Percentiles rank a stretch among this genome's conserved stretches.
Conservation (phyloP, 2,113 vertebrate species). For the Lasiurus borealis region DNA sequence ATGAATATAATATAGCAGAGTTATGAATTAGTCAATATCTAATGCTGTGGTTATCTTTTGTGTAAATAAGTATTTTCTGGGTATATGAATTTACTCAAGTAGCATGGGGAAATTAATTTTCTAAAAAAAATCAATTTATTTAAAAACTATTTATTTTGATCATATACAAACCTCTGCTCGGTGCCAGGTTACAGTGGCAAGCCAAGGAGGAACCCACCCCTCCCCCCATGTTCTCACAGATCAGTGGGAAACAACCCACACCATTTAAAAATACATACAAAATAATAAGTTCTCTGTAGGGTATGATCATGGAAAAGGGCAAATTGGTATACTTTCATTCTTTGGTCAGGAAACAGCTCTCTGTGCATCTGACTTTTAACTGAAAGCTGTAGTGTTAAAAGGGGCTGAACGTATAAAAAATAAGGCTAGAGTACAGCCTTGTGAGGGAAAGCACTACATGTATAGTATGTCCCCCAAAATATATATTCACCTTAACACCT, state of each 20-base stretch:
- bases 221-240: neutral
- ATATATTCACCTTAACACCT: too few relatives aligned
- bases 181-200: accelerated
- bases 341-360: neutral
- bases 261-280: neutral
- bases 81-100: neutral
- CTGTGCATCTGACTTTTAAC: neutral
- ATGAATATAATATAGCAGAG: neutral
- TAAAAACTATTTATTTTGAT: neutral
- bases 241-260: neutral
- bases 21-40: neutral
- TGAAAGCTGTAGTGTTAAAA: neutral
- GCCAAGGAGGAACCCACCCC: neutral
- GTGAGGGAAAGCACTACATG: neutral
- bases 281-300: neutral
- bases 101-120: neutral
- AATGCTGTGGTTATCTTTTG: neutral
- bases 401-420: neutral
- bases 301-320: neutral
- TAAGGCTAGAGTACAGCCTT: neutral
- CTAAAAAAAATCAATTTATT: neutral
- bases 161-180: neutral
- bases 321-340: neutral
- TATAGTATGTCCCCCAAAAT: too few relatives aligned
- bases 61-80: neutral